Evolutionary conservation across 2,113 vertebrate species (phyloP), one percentile per base, ranked within the genome.

Genomic region (Phrynosoma blainvillii): DNA sequence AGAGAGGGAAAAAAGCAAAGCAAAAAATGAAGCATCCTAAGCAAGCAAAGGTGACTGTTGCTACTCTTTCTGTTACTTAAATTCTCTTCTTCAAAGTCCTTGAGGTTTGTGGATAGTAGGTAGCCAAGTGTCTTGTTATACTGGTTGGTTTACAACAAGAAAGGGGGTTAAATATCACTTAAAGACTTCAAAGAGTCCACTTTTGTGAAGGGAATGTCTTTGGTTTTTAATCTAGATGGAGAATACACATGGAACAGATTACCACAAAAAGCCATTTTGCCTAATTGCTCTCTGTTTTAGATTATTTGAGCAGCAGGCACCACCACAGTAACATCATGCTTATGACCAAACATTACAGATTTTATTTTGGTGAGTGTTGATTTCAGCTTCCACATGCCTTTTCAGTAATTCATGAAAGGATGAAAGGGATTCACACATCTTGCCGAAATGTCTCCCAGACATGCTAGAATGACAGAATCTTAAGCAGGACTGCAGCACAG

Each of bases 171-270:
- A 94, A 89, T 93, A 92, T 93, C 89, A 90, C 87, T 88, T 86
- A 89, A 89, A 75, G 87, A 90, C 93, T 96, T 96, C 92, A 94
- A 94, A 95, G 94, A 83, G 83, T 47, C 78, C 93, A 85, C 62
- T n/a, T 95, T 75, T 92, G 89, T 90, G 93, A 93, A 54, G 80
- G 91, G 54, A 73, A 80, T 30, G 84, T 89, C 90, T 92, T 90
- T 92, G 91, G 30, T 90, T 94, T 93, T 95, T 90, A 89, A 82
- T 92, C 92, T 93, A 93, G 88, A 84, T 90, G 86, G 82, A 90
- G 86, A 82, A 85, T 54, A 71, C 91, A 87, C 84, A 81, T 92
- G 94, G 93, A 92, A 82, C 70, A 71, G 75, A 84, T 91, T 92
- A 91, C 90, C 80, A 91, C 52, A 86, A 94, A 89, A 92, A 84